phyloP scores from a whole-genome alignment of 2,888 invertebrate species.

The Eristalinus aeneus region DNA sequence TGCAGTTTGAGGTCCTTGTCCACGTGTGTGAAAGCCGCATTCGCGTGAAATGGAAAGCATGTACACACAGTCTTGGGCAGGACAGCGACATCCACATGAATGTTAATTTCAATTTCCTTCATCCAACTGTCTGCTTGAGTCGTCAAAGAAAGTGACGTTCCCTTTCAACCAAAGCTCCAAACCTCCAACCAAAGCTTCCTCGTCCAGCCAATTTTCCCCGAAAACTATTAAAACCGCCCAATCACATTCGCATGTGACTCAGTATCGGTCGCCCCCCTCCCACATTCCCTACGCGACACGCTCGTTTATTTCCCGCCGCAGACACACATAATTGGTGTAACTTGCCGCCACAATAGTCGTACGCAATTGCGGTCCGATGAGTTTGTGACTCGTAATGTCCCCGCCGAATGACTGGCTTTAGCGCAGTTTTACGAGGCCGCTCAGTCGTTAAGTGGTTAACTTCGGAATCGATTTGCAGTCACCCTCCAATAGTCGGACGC shows the following conservation, averaged over 20 bases:
- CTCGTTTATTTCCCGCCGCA: not conserved
- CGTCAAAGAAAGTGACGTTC: too few relatives aligned
- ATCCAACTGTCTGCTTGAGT: too few relatives aligned
- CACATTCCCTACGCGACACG: not conserved
- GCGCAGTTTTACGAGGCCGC: constrained; percentile 29
- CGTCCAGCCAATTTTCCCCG: not conserved
- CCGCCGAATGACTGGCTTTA: constrained; percentile 6
- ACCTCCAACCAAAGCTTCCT: not conserved
- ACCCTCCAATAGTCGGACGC: not conserved
- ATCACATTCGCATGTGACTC: not conserved
- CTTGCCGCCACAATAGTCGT: not conserved
- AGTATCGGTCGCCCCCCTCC: not conserved
- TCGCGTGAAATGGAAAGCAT: too few relatives aligned
- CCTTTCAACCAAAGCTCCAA: too few relatives aligned
- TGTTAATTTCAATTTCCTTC: too few relatives aligned
- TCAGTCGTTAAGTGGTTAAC: constrained; percentile 12
- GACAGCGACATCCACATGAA: too few relatives aligned
- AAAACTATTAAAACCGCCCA: not conserved
- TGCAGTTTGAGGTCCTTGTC: too few relatives aligned
- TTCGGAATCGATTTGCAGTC: constrained; percentile 16
- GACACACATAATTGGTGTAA: not conserved
- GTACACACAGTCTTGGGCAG: too few relatives aligned
- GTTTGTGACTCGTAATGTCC: not conserved
- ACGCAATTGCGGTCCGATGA: not conserved
- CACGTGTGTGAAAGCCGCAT: too few relatives aligned